phyloP scores from a whole-genome alignment of 2,888 invertebrate species.

The Kryphioiulus occultus region DNA sequence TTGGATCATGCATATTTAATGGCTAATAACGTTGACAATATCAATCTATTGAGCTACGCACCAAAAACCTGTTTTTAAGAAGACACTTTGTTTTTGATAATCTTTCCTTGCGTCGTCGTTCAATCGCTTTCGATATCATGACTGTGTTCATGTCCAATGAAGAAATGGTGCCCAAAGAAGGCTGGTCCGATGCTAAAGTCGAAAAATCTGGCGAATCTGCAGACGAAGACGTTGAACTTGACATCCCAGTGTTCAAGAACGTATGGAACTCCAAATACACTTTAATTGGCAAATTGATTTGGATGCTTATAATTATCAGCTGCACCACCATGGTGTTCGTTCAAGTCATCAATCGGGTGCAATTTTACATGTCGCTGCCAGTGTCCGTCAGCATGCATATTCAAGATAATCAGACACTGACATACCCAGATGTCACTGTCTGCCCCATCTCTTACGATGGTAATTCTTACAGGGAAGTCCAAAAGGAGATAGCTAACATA shows the following conservation, averaged over 20 bases:
- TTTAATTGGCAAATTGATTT: conserved; percentile 43
- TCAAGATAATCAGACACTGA: conserved; percentile 6
- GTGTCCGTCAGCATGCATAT: conserved; percentile 21
- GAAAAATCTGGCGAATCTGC: background rate
- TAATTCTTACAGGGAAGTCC: background rate
- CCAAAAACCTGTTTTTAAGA: too few relatives aligned
- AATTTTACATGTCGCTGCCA: conserved; percentile 28
- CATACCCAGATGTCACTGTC: conserved; percentile 42
- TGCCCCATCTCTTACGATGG: background rate
- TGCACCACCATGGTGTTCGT: conserved; percentile 43
- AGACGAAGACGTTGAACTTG: background rate
- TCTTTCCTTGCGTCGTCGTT: background rate
- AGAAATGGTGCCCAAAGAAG: background rate
- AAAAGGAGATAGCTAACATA: conserved; percentile 29
- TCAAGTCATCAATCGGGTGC: conserved; percentile 40
- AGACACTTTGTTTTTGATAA: too few relatives aligned
- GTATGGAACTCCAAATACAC: conserved; percentile 47
- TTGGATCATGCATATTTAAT: too few relatives aligned
- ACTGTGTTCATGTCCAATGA: background rate
- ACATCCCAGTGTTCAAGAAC: conserved; percentile 25
- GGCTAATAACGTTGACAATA: background rate
- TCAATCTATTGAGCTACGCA: background rate
- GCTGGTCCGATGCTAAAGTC: background rate
- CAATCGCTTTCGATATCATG: background rate
- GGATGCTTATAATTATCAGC: background rate